Evolutionary conservation across 1,140 invertebrate genomes (phyloP), one percentile per base, ranked within the genome.

Genomic region (Euwallacea fornicatus): DNA sequence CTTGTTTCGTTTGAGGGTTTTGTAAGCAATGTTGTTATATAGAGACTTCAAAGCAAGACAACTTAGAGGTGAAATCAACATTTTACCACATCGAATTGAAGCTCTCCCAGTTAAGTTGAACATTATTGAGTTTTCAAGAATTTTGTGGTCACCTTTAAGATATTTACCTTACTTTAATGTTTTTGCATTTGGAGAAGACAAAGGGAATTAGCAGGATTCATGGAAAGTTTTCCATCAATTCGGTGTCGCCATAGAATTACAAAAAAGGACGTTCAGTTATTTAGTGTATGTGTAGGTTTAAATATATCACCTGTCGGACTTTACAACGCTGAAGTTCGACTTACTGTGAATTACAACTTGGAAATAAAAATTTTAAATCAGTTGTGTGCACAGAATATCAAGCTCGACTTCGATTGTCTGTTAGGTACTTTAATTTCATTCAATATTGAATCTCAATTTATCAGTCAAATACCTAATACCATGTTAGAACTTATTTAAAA

Each of bases 1-100:
- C 55, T 41, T 58, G 13, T 58, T 58, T 58, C 55, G 46, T 50
- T 50, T 50, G 46, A 50, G 9, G 9, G 2, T 50, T 50, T 50
- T 50, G 46, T 2, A 50, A 50, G 46, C 13, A 50, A 50, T 50
- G 13, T 50, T 50, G 9, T 50, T 33, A 33, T 33, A 33, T 33
- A 33, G 13, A 13, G 13, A 50, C 46, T 50, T 50, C 46, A 50
- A 50, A 50, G 46, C 9, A 13, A 13, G 46, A 50, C 46, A 50
- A 50, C 46, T 50, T 33, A 50, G 7, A 50, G 46, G 9, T 50
- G 9, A 50, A 50, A 50, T 50, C 9, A 50, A 50, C 46, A 50
- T 50, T 50, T 33, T 50, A 50, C 46, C 46, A 33, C 21, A 33
- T 33, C 21, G 21, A 33, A 33, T 33, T 33, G 21, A 33, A 4